Base-by-base conservation (phyloP, 2,888 invertebrate genomes). In the Germaria angustata region DNA sequence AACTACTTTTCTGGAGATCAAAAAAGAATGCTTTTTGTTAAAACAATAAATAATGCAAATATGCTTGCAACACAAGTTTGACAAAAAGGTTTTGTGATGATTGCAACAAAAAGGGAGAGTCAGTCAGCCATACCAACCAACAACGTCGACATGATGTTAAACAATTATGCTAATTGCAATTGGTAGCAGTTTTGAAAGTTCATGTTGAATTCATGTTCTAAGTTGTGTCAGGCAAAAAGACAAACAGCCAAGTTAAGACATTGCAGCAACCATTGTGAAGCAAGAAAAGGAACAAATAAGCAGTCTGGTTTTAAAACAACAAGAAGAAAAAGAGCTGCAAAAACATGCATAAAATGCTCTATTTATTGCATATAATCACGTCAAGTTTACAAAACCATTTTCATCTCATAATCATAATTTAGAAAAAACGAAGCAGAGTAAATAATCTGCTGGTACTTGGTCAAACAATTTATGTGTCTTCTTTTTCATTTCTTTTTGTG, bases 331-430 rank as follows among this genome's bases (percentile, higher is more conserved):
- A 24, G 17, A 39, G 13, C 28, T 15, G 24, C 22, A 46, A 68
- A 76, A 61, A 68, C 55, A 76, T 77, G 76, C 32, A 68, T 51
- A 68, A 77, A 77, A 68, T 68, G 76, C 68, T 77, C 72, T 85
- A 85, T 84, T 89, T 87, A 90, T 90, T 87, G 86, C 86, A 87
- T 87, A 86, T 87, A 90, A 89, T 89, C 90, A 90, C 89, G 90
- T 89, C 87, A 88, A 87, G 86, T 86, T 86, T 85, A 72, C 78
- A 66, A 65, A 81, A 68, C 51, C 57, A 75, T 84, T 76, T 78
- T 81, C 69, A 77, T 80, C 76, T 73, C 73, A 76, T 83, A 78
- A 78, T 69, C 72, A 68, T 65, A 81, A 68, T 61, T 68, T 73
- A 51, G 3, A 36, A 46, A 32, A 69, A 34, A 49, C 46, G 6